These are phyloP conservation scores for Chamaea fasciata DNA, from an alignment of 2,113 vertebrate species.

Conservation along the genomic window DNA sequence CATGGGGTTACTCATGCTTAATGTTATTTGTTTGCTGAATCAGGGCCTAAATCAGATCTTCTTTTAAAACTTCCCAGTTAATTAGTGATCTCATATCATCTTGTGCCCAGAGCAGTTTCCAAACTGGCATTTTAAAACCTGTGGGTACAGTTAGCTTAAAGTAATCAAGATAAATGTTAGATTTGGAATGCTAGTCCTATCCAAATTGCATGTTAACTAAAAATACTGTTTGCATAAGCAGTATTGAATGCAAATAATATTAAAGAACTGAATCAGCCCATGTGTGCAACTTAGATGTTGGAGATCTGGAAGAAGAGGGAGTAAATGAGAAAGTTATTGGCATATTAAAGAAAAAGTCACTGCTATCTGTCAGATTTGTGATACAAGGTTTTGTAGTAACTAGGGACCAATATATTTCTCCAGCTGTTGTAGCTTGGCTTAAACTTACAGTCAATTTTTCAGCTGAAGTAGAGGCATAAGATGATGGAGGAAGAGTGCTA, in stretches of 20 bases:
- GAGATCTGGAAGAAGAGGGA: not conserved
- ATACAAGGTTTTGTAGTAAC: not conserved
- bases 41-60: constrained; percentile 18
- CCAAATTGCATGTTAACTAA: constrained; percentile 39
- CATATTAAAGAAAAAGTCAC: not conserved
- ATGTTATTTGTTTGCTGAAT: constrained; percentile 43
- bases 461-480: not conserved
- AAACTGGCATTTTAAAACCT: constrained; percentile 32
- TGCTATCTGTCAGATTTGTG: not conserved
- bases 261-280: not conserved
- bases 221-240: constrained; percentile 41
- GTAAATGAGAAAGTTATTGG: not conserved
- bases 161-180: constrained; percentile 49
- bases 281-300: not conserved
- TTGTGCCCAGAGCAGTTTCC: constrained; percentile 29
- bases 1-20: not conserved
- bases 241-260: constrained; percentile 8
- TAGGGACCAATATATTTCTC: not conserved
- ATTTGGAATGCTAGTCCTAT: constrained; percentile 30
- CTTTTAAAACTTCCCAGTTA: constrained; percentile 35
- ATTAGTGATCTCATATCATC: constrained; percentile 29
- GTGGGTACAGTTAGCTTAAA: constrained; percentile 41
- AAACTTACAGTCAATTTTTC: not conserved
- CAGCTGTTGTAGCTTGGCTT: constrained; percentile 11
- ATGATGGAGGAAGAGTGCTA: not conserved